Conservation (phyloP, 1,140 invertebrate species). For the Hestina assimilis region DNA sequence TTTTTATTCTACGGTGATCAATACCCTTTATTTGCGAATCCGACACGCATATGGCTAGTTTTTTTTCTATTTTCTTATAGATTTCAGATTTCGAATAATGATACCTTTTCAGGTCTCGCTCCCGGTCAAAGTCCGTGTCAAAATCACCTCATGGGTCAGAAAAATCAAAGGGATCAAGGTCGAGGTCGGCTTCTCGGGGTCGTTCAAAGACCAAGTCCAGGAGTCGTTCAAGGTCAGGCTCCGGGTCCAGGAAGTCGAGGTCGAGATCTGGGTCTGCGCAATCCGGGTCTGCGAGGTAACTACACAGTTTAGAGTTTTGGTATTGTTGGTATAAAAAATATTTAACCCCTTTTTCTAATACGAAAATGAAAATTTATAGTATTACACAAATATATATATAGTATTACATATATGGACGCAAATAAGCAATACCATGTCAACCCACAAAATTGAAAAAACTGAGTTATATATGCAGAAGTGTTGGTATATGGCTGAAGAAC, state of each 20-base stretch:
- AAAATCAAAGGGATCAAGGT: slow-evolving; percentile 57
- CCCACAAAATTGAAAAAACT: no score
- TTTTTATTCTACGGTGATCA: no score
- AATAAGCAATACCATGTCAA: no score
- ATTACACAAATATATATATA: no score
- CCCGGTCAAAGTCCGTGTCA: slow-evolving; percentile 47
- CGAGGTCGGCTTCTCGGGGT: slow-evolving; percentile 36
- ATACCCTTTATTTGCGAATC: no score
- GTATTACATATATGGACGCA: no score
- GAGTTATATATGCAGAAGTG: no score
- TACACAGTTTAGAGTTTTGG: not conserved
- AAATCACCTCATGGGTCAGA: slow-evolving; percentile 59
- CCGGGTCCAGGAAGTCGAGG: slow-evolving; percentile 49
- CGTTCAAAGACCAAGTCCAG: slow-evolving; percentile 44
- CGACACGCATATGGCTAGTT: no score
- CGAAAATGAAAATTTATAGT: not conserved
- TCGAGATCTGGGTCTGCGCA: slow-evolving; percentile 51
- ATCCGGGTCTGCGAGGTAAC: slow-evolving; percentile 47
- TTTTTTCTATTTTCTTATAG: not conserved
- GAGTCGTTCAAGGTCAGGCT: slow-evolving; percentile 41
- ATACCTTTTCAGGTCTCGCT: slow-evolving; percentile 38
- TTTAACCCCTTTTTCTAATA: no score
- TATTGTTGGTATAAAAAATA: not conserved
- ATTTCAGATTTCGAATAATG: not conserved
- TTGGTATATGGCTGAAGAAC: no score